Percentiles rank a stretch among this genome's conserved stretches.
phyloP scores from a whole-genome alignment of 2,113 vertebrate genomes.

The Camelus dromedarius region DNA sequence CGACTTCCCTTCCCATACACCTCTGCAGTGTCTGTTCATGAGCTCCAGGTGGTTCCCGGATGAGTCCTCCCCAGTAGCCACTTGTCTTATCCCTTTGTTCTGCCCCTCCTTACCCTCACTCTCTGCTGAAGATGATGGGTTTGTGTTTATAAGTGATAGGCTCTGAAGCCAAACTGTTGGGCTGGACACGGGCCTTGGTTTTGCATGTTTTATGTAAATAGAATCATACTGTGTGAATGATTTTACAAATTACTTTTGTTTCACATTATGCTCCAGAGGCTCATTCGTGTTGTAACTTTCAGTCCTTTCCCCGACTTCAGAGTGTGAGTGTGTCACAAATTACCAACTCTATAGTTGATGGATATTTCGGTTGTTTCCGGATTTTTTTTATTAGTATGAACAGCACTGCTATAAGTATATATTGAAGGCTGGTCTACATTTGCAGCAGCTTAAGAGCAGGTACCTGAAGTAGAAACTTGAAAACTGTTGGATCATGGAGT shows the following conservation, averaged over 20 bases:
- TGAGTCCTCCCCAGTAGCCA: background rate
- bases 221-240: background rate
- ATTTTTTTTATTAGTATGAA: background rate
- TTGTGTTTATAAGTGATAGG: background rate
- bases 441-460: background rate
- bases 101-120: background rate
- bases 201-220: background rate
- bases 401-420: background rate
- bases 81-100: background rate
- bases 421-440: background rate
- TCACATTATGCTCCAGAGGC: background rate
- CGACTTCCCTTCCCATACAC: background rate
- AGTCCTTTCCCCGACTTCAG: background rate
- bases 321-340: background rate
- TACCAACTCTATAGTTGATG: background rate
- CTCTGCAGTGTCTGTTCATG: background rate
- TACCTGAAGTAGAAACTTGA: background rate
- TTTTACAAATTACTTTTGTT: background rate
- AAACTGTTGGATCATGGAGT: background rate
- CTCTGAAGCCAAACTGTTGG: background rate
- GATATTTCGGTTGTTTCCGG: background rate
- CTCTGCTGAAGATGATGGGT: background rate
- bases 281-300: background rate
- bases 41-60: background rate
- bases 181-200: constrained; percentile 1